Evolutionary conservation across 2,888 invertebrate genomes (phyloP), one percentile per base, ranked within the genome.

Genomic region (Lamellibrachia columna): DNA sequence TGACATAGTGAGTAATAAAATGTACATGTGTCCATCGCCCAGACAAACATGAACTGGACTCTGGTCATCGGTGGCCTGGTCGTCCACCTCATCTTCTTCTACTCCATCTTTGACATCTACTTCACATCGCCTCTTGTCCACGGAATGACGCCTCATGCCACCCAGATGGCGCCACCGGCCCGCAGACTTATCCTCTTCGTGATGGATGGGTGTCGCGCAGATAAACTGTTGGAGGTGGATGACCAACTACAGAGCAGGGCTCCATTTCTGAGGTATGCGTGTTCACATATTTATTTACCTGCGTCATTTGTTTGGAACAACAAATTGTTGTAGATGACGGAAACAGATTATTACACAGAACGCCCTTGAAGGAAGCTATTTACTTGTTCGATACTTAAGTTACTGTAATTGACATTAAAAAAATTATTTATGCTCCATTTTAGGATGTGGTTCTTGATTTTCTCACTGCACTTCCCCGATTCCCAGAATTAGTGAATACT

Each of bases 191-290:
- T 99, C 22, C 97, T 99, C 1, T 98, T 99, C 95, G 98, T 99
- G 7, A 98, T 98, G 9, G 99, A 99, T 97, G 99, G 99, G 1
- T 97, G 99, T 93, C 97, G 99, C 94, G 98, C 98, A 55, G 98
- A 98, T 95, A 98, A 98, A 3, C 98, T 98, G 96, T 97, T 98
- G 95, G 95, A 97, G 92, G 92, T 96, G 91, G 95, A 96, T 58
- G 94, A 95, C 22, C 94, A 95, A 90, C 97, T 97, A 93, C 96
- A 97, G 92, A 96, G 97, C 52, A 97, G 97, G 52, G 97, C 95
- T 55, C 97, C 97, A 7, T 98, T 97, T 96, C 96, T 98, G 91
- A 97, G 98, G 98, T 98, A 92, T 90, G 7, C 53, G 22, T 28
- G 6, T 28, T 53, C 53, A 52, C 53, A 15, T 15, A n/a, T n/a